A percentile compares a stretch with the other conserved stretches of the same genome.
Conservation (phyloP, 2,113 vertebrate genomes). For the Anthoscopus minutus region DNA sequence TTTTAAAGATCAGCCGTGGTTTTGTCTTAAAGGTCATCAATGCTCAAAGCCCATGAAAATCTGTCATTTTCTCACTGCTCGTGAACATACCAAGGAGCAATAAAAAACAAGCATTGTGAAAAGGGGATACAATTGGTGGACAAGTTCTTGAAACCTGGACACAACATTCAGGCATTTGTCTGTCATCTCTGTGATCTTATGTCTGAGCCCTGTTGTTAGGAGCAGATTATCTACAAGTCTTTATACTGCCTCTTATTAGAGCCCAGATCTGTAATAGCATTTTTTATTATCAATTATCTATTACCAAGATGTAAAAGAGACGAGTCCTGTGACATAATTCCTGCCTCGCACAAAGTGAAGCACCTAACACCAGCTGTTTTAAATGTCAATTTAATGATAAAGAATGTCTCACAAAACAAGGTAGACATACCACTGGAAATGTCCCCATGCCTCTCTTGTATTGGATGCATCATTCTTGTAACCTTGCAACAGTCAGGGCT, state of each 20-base stretch:
- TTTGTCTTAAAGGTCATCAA: background rate
- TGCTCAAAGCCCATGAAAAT: background rate
- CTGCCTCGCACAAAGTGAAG: background rate
- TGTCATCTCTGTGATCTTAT: background rate
- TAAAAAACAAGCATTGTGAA: background rate
- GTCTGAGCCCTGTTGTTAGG: background rate
- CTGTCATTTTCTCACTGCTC: background rate
- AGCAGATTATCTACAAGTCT: background rate
- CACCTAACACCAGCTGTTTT: background rate
- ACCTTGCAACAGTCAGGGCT: conserved; percentile 4
- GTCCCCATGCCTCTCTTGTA: conserved; percentile 13
- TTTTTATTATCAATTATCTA: background rate
- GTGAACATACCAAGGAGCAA: background rate
- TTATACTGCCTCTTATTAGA: background rate
- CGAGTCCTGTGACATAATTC: background rate
- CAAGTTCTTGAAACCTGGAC: background rate
- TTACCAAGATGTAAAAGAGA: background rate
- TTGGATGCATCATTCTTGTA: background rate
- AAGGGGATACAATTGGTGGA: background rate
- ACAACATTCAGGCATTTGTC: background rate
- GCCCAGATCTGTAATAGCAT: background rate
- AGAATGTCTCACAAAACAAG: conserved; percentile 10
- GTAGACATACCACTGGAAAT: conserved; percentile 9
- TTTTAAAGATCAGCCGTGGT: background rate
- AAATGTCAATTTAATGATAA: background rate